These are phyloP conservation scores for Neogobius melanostomus DNA, from an alignment of 2,113 vertebrate species.

Conservation along the genomic window DNA sequence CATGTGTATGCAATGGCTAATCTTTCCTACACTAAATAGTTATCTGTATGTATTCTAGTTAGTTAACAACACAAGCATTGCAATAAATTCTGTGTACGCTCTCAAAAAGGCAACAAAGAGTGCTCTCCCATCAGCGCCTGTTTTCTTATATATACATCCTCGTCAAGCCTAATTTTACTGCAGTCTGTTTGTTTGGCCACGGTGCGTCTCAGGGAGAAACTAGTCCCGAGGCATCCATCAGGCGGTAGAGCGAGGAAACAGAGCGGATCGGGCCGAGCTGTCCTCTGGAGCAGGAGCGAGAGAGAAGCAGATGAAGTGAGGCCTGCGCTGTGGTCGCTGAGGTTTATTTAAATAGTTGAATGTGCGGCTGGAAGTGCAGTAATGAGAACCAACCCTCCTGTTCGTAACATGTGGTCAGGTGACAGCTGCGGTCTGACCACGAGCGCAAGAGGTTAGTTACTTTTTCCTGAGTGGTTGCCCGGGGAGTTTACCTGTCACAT, in stretches of 20 bases:
- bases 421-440: conserved; percentile 56
- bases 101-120: background rate
- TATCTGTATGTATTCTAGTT: no score
- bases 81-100: background rate
- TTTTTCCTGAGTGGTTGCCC: conserved; percentile 36
- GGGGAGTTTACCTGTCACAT: conserved; percentile 36
- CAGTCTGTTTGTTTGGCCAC: conserved; percentile 73
- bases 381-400: conserved; percentile 70
- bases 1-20: background rate
- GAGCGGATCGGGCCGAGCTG: conserved; percentile 59
- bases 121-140: conserved; percentile 7
- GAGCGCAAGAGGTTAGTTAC: conserved; percentile 36
- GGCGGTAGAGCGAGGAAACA: conserved; percentile 51
- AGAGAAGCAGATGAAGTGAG: conserved; percentile 56
- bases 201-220: conserved; percentile 64
- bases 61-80: background rate
- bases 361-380: conserved; percentile 53
- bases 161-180: conserved; percentile 60
- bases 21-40: background rate
- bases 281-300: conserved; percentile 53
- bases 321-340: conserved; percentile 52
- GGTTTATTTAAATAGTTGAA: conserved; percentile 75
- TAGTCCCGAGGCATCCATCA: conserved; percentile 63
- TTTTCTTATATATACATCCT: conserved; percentile 47
- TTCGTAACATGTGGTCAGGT: conserved; percentile 67